Evolutionary conservation across 2,888 invertebrate genomes (phyloP).

Genomic region (Unio pictorum): DNA sequence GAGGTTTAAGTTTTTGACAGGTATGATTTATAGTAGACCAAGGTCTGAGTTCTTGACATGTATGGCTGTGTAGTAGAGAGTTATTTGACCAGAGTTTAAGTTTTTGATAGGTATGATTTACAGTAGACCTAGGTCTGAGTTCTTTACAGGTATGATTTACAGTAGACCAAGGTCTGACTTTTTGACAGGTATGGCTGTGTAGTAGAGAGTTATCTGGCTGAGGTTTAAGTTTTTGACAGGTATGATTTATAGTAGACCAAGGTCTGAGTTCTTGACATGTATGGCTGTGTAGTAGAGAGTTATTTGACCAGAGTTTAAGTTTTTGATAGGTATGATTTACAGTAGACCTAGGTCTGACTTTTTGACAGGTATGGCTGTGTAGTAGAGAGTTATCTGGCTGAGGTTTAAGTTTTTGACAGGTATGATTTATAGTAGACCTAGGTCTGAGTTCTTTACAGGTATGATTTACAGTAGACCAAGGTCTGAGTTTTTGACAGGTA

Average conservation of each 20-base stretch:
- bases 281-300: conserved; percentile 33
- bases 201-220: conserved; percentile 52
- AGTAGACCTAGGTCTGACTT: conserved; percentile 59
- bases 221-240: conserved; percentile 66
- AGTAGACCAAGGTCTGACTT: conserved; percentile 59
- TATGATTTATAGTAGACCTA: conserved; percentile 36
- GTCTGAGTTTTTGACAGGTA: conserved; percentile 66
- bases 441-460: conserved; percentile 67
- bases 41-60: conserved; percentile 66
- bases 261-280: conserved; percentile 67
- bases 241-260: conserved; percentile 36
- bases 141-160: conserved; percentile 57
- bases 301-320: conserved; percentile 61
- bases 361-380: conserved; percentile 54
- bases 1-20: conserved; percentile 67
- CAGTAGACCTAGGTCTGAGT: conserved; percentile 56
- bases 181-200: conserved; percentile 54
- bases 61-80: conserved; percentile 32
- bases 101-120: conserved; percentile 60
- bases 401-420: conserved; percentile 66
- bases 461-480: conserved; percentile 34
- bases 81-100: conserved; percentile 61
- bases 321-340: conserved; percentile 57
- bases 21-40: conserved; percentile 41
- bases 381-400: conserved; percentile 52